Evolutionary conservation across 2,888 invertebrate genomes (phyloP).

Genomic region (Altica lythri): DNA sequence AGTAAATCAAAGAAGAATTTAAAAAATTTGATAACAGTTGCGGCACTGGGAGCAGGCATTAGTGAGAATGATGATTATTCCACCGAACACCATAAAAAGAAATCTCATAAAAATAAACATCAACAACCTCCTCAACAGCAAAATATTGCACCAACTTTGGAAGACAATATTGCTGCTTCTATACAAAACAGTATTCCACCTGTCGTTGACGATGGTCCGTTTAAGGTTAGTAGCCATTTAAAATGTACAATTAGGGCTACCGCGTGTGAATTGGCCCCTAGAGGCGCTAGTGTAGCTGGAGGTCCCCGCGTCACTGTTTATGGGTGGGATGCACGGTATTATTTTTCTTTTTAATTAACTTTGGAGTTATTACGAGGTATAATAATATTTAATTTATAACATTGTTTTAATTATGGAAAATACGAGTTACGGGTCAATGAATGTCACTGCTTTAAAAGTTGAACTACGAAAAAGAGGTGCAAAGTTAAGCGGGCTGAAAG

Average conservation of each 20-base stretch:
- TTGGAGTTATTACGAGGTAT: no score
- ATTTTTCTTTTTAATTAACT: no score
- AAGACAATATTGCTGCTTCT: constrained; percentile 60
- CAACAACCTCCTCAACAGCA: constrained; percentile 15
- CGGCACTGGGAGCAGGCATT: constrained; percentile 63
- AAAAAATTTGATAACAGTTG: constrained; percentile 56
- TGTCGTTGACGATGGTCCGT: constrained; percentile 64
- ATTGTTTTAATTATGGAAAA: no score
- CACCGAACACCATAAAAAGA: constrained; percentile 41
- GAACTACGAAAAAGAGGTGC: no score
- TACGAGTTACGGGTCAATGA: no score
- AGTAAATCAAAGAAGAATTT: constrained; percentile 38
- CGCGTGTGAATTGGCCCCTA: no score
- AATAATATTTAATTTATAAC: neutral
- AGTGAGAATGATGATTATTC: constrained; percentile 63
- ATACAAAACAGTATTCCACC: constrained; percentile 54
- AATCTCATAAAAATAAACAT: constrained; percentile 42
- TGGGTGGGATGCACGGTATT: no score
- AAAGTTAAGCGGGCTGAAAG: no score
- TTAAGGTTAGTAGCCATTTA: constrained; percentile 58
- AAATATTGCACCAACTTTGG: constrained; percentile 50
- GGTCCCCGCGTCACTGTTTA: no score
- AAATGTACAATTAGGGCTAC: no score
- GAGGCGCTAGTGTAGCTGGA: no score
- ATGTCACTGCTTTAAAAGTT: no score